phyloP scores from a whole-genome alignment of 2,888 invertebrate genomes.

The Pterostichus niger region DNA sequence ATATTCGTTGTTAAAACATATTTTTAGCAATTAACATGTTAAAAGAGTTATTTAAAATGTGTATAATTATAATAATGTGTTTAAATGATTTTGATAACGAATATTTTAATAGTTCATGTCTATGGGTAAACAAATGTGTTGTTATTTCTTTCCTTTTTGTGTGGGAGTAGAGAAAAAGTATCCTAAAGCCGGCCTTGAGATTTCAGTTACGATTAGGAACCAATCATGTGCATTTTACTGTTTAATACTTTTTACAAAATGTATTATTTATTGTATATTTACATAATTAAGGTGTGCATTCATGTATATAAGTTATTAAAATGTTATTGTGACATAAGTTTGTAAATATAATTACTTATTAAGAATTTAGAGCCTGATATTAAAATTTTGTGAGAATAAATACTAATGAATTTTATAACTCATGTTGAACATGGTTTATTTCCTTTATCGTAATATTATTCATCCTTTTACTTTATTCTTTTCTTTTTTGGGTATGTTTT shows the following conservation, averaged over 20 bases:
- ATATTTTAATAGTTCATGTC: too few relatives aligned
- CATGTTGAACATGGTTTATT: constrained; percentile 18
- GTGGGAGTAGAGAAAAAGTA: not conserved
- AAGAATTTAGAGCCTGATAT: constrained; percentile 64
- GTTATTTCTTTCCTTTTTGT: not conserved
- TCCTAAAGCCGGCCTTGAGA: not conserved
- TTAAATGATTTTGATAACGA: too few relatives aligned
- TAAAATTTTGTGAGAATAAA: constrained; percentile 66
- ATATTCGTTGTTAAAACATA: not conserved
- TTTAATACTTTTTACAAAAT: constrained; percentile 62
- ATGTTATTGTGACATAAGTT: constrained; percentile 66
- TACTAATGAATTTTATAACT: constrained; percentile 60
- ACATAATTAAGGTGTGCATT: constrained; percentile 61
- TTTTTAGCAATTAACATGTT: too few relatives aligned
- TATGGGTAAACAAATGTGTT: not conserved
- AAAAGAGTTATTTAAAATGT: too few relatives aligned
- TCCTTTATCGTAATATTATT: constrained; percentile 31
- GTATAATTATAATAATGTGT: too few relatives aligned
- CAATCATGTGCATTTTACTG: constrained; percentile 62
- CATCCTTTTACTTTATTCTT: not conserved
- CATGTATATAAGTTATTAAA: constrained; percentile 63
- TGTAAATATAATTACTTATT: constrained; percentile 62
- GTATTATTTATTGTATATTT: constrained; percentile 67
- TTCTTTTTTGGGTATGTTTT: not conserved
- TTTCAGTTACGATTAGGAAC: constrained; percentile 11